Evolutionary conservation across 2,888 invertebrate species (phyloP), one percentile per base, ranked within the genome.

Genomic region (Laothoe populi): DNA sequence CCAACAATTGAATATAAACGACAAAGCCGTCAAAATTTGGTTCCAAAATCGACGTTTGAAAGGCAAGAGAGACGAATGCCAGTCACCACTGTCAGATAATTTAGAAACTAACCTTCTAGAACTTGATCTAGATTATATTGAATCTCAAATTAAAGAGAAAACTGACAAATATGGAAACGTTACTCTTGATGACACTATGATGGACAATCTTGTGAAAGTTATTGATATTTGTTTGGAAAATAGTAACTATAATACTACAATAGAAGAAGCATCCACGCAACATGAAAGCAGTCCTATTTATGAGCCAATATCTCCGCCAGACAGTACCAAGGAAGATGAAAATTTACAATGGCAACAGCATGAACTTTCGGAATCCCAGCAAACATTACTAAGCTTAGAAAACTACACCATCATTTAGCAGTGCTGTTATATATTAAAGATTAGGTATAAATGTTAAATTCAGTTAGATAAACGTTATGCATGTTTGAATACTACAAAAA

Each of bases 1-100:
- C 0, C 81, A 94, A 0, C 77, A 86, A 4, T 86, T 96, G 0
- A 88, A 91, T 62, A 86, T 97, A 0, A 93, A 94, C 8, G 96
- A 96, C 73, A 88, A 95, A 59, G 95, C 96, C 72, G 95, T 96
- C 45, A 96, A 96, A 83, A 95, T 96, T 13, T 96, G 96, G 96
- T 96, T 96, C 77, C 96, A 96, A 77, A 96, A 96, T 77, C 90
- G 96, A 0, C 85, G 96, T 0, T 95, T 96, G 94, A 95, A 95
- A 69, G 84, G 78, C 68, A 95, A 95, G 75, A 95, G 94, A 72
- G 68, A 74, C 0, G 31, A 66, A 13, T 57, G 31, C 31, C 60
- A 31, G 10, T 61, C 68, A 8, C 62, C 61, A 53, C 23, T 26
- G 42, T 64, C 64, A 38, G 62, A 49, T 48, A 35, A 59, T 23